These are phyloP conservation scores for Mesorhabditis sp. DNA, from an alignment of 2,888 invertebrate genomes.

Conservation along the genomic window DNA sequence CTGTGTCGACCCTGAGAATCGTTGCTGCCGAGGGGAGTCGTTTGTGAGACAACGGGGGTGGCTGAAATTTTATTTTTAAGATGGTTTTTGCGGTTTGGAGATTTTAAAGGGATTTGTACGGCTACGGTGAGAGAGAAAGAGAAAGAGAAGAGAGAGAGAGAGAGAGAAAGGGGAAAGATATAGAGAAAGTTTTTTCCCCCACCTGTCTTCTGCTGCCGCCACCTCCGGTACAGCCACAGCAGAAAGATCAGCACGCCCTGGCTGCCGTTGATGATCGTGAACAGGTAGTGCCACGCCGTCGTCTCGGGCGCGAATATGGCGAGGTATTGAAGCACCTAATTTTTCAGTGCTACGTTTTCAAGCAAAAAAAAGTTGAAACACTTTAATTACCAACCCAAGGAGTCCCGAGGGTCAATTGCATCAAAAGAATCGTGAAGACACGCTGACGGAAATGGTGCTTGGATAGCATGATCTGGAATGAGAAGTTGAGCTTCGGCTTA, in stretches of 20 bases:
- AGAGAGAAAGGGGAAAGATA: background rate
- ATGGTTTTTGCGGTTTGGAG: background rate
- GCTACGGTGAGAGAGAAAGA: too few relatives aligned
- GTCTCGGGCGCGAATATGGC: constrained; percentile 36
- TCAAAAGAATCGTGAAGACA: constrained; percentile 30
- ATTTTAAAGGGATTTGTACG: too few relatives aligned
- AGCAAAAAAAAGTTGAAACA: background rate
- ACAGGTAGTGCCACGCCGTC: constrained; percentile 43
- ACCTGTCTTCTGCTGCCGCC: constrained; percentile 8
- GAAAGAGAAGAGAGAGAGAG: too few relatives aligned
- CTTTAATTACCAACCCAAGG: constrained; percentile 29
- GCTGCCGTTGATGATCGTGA: constrained; percentile 42
- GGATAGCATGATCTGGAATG: background rate
- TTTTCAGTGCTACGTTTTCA: background rate
- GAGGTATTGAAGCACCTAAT: constrained; percentile 41
- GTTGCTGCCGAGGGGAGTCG: background rate
- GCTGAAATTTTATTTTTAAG: background rate
- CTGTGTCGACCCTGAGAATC: background rate
- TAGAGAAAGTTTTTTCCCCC: background rate
- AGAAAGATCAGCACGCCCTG: constrained; percentile 36
- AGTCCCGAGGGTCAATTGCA: constrained; percentile 42
- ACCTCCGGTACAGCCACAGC: constrained; percentile 30
- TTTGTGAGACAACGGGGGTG: background rate
- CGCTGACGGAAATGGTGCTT: constrained; percentile 5
- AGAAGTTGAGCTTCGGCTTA: background rate